Conservation (phyloP, 2,888 invertebrate species). For the Eustalomyia histrio region DNA sequence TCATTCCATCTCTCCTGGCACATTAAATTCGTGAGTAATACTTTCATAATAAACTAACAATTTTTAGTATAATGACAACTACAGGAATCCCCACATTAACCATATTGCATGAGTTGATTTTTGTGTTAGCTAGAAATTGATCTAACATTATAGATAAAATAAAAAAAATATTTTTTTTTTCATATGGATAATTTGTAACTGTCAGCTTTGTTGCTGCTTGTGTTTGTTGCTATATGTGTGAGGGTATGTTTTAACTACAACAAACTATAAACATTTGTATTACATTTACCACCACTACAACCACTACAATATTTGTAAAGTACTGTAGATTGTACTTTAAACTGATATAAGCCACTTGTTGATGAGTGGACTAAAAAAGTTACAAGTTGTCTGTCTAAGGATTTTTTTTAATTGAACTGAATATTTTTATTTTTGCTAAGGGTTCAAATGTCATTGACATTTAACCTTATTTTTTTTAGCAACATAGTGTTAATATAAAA, state of each 20-base stretch:
- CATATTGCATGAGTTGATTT: slow-evolving; percentile 19
- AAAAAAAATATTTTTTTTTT: too few relatives aligned
- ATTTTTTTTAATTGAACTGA: slow-evolving; percentile 26
- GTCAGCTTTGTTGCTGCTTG: slow-evolving; percentile 27
- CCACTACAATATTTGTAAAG: not conserved
- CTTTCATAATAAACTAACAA: slow-evolving; percentile 17
- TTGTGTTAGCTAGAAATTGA: slow-evolving; percentile 23
- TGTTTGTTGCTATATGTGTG: not conserved
- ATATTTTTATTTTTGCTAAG: not conserved
- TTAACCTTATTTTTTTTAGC: slow-evolving; percentile 11
- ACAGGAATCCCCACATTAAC: slow-evolving; percentile 22
- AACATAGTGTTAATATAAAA: too few relatives aligned
- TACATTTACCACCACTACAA: not conserved
- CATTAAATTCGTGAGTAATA: not conserved
- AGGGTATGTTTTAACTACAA: not conserved
- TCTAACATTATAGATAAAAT: slow-evolving; percentile 38
- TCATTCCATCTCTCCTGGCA: not conserved
- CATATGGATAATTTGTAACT: slow-evolving; percentile 41
- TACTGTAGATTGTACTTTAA: slow-evolving; percentile 5
- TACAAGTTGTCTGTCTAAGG: slow-evolving; percentile 8
- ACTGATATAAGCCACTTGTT: slow-evolving; percentile 29
- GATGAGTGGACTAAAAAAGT: slow-evolving; percentile 6
- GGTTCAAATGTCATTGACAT: slow-evolving; percentile 30
- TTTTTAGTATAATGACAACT: slow-evolving; percentile 13
- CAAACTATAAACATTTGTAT: not conserved